Evolutionary conservation across 2,113 vertebrate genomes (phyloP), one percentile per base, ranked within the genome.

Genomic region (Chloropsis hardwickii): DNA sequence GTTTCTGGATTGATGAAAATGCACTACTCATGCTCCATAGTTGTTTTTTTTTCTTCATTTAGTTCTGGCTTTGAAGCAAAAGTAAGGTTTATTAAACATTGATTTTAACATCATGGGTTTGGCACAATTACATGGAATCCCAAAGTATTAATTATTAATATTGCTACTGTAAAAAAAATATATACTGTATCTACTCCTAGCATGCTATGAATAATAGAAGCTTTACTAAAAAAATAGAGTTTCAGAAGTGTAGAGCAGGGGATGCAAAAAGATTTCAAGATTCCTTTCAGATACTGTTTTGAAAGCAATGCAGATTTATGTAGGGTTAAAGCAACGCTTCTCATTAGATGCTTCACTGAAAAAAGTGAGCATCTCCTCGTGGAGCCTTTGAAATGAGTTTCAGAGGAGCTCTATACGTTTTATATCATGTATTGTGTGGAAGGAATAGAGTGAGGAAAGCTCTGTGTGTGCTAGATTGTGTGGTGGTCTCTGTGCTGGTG

Each of bases 401-500:
- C 57, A 48, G 28, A 80, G 50, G 44, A 74, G 16, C 23, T 76
- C 6, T 56, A 0, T 31, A 12, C 5, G 1, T 81, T 73, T 81
- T 12, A 13, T 73, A 0, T 20, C 16, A 62, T 6, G 3, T 27
- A 8, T 57, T 33, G 20, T 31, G 14, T 42, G 50, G 47, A 70
- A 78, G n/a, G 22, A 70, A 5, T 5, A 40, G 24, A 4, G 8
- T 45, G 48, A 58, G 39, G 48, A 48, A 35, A 54, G 23, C 70
- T 40, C 31, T 4, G 3, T 16, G 14, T 62, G 10, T 50, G 10
- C n/a, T 54, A 14, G 13, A 31, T 9, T 3, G 1, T 17, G 39
- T 13, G 14, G 12, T 31, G 18, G 16, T 37, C 11, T 35, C 24
- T 70, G 8, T 3, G 2, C 33, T 47, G 35, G 29, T 0, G 0